Conservation (phyloP, 2,797 vertebrate genomes). For the Gila robusta region DNA sequence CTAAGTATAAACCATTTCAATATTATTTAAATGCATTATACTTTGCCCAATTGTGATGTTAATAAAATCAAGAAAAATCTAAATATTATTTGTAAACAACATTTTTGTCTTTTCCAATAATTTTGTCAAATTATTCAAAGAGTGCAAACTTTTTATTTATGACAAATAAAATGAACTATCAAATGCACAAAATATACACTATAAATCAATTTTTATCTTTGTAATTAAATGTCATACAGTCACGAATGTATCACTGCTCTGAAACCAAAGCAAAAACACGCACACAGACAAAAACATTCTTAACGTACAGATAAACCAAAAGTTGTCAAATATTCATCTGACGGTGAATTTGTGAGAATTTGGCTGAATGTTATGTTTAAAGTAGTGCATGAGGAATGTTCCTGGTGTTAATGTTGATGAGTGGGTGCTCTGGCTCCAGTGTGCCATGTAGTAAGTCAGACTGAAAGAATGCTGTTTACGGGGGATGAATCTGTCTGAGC, state of each 20-base stretch:
- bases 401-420: conserved; percentile 22
- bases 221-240: background rate
- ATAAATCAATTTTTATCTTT: background rate
- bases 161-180: background rate
- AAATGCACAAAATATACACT: background rate
- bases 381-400: conserved; percentile 22
- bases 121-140: background rate
- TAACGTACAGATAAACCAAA: background rate
- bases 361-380: conserved; percentile 11
- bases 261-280: background rate
- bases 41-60: background rate
- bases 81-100: background rate
- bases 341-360: background rate
- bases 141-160: background rate
- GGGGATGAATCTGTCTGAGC: conserved; percentile 59
- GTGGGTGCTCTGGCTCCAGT: conserved; percentile 29
- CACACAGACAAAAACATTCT: background rate
- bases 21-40: background rate
- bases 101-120: background rate
- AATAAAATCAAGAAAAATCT: background rate
- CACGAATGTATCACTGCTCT: background rate
- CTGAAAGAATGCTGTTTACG: conserved; percentile 76
- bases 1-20: background rate
- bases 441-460: conserved; percentile 68
- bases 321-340: conserved; percentile 18